These are phyloP conservation scores for Germaria angustata DNA, from an alignment of 2,888 invertebrate genomes.

Conservation along the genomic window DNA sequence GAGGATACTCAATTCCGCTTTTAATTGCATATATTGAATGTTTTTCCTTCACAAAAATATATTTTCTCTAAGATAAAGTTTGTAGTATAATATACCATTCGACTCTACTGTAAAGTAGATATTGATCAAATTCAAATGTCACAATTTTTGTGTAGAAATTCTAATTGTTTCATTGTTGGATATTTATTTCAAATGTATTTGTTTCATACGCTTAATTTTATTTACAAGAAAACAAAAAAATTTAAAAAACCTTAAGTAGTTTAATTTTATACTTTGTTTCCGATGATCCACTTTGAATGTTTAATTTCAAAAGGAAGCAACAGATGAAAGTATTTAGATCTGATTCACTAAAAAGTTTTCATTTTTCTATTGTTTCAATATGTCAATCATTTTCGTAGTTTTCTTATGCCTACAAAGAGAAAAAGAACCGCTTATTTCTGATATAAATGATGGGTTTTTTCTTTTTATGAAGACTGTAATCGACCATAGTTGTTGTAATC, in stretches of 20 bases:
- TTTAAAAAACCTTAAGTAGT: conserved; percentile 47
- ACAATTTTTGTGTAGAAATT: conserved; percentile 27
- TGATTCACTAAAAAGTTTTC: conserved; percentile 34
- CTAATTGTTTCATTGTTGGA: not conserved
- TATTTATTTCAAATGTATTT: not conserved
- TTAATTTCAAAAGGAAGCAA: not conserved
- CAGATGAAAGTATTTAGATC: conserved; percentile 54
- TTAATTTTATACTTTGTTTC: conserved; percentile 44
- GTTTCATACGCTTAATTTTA: not conserved
- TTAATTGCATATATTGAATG: too few species aligned
- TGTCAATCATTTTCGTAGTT: conserved; percentile 60
- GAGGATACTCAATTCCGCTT: too few species aligned
- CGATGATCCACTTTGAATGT: conserved; percentile 17
- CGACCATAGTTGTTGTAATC: conserved; percentile 24
- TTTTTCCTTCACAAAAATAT: too few species aligned
- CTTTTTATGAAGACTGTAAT: conserved; percentile 22
- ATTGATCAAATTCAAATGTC: conserved; percentile 26
- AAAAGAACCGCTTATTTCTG: conserved; percentile 45
- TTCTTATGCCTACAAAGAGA: conserved; percentile 12
- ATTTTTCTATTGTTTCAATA: conserved; percentile 58
- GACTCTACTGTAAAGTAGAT: not conserved
- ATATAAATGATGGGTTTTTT: conserved; percentile 51
- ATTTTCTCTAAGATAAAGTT: too few species aligned
- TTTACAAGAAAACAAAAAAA: not conserved
- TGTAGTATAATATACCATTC: not conserved